Evolutionary conservation across 2,797 vertebrate species (phyloP).

Genomic region (Bovichtus diacanthus): DNA sequence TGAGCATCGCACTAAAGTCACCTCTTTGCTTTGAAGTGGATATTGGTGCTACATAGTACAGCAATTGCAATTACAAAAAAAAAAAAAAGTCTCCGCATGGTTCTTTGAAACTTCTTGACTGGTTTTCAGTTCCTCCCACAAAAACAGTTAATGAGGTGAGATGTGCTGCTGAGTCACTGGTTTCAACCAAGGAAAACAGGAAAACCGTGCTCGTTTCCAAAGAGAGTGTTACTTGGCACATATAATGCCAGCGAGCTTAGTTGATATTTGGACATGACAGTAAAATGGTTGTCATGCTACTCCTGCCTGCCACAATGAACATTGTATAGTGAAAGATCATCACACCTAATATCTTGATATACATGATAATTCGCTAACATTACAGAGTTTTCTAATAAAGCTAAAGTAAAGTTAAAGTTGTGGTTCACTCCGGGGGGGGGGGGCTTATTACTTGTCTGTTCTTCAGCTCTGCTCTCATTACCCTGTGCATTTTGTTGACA

Average conservation of each 20-base stretch:
- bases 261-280: background rate
- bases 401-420: background rate
- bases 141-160: constrained; percentile 26
- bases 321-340: background rate
- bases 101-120: constrained; percentile 5
- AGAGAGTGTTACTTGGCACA: background rate
- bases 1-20: constrained; percentile 12
- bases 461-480: constrained; percentile 19
- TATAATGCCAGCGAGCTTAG: background rate
- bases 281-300: background rate
- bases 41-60: background rate
- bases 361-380: background rate
- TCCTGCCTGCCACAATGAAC: background rate
- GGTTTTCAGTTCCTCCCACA: constrained; percentile 10
- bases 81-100: constrained; percentile 13
- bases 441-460: constrained; percentile 1
- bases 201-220: constrained; percentile 4
- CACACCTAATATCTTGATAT: background rate
- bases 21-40: constrained; percentile 14
- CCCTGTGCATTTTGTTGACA: constrained; percentile 30
- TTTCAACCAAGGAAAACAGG: background rate
- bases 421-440: background rate
- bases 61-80: no score
- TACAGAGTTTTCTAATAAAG: background rate
- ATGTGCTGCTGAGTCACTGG: constrained; percentile 33